Base-by-base conservation (phyloP, 2,797 vertebrate species). In the Phaenicophaeus curvirostris region DNA sequence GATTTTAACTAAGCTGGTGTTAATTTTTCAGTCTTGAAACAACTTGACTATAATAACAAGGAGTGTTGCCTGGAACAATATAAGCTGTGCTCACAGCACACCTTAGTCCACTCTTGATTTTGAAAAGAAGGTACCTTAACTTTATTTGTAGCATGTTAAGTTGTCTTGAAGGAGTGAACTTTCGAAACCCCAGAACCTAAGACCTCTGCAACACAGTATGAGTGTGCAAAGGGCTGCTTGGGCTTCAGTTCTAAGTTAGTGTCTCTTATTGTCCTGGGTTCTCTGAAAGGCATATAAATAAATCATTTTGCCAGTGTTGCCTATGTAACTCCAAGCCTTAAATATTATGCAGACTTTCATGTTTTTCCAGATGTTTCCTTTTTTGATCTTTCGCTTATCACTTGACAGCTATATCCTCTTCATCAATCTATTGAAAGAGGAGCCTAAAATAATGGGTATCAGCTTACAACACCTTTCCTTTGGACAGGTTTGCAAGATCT, bases 381-480 rank as follows among this genome's bases (percentile, higher is more conserved):
- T 72, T 85, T 23, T 69, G 10, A 65, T 83, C 35, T 48, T 9
- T 59, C 25, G 71, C 16, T 80, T 73, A 41, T 73, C 23, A 5
- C n/a, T 37, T 83, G 48, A 42, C 23, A 86, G 23, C 14, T 89
- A 24, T 77, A 66, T 85, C 80, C 12, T 72, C 33, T 33, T 67
- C 28, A 76, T 72, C 2, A 57, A 20, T 25, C 48, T 59, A 37
- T 12, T 50, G 9, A 93, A 85, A 87, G 17, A 71, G 6, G 2
- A 68, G 9, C 13, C 4, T 11, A 27, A 59, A 37, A 33, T 8
- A 27, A 16, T 9, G 4, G 1, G 0, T 46, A 24, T 55, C n/a
- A 24, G 4, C 9, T 71, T 87, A 55, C 19, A 92, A 15, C 4
- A 74, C 12, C 27, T 82, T 89, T 91, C 58, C 19, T 4, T 6